Conservation (phyloP, 2,888 invertebrate species). For the Mantis religiosa region DNA sequence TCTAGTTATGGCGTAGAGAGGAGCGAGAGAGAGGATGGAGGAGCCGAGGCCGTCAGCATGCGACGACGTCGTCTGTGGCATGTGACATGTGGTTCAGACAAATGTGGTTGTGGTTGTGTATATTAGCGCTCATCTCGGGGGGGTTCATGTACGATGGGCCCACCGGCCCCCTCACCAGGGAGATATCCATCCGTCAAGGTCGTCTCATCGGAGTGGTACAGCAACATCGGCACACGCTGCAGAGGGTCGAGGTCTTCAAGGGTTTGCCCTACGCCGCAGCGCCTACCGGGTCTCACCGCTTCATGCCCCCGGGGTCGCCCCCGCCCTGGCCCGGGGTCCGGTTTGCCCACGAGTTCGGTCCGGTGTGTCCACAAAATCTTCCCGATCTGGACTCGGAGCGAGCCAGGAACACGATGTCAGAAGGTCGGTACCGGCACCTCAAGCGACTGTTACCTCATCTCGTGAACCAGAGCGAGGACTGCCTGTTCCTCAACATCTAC, state of each 20-base stretch:
- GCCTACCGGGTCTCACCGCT: constrained; percentile 68
- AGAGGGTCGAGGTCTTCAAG: constrained; percentile 67
- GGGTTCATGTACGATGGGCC: neutral
- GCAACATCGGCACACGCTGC: constrained; percentile 59
- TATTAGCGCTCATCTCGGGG: neutral
- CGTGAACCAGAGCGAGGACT: constrained; percentile 63
- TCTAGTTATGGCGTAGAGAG: neutral
- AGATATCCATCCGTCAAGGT: constrained; percentile 64
- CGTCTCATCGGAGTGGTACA: constrained; percentile 60
- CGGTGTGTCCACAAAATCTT: constrained; percentile 83
- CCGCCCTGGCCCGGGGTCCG: constrained; percentile 72
- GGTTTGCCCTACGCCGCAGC: constrained; percentile 78
- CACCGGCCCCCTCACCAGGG: constrained; percentile 48
- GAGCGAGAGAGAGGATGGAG: too few relatives aligned
- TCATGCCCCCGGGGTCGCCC: constrained; percentile 83
- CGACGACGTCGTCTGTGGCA: neutral
- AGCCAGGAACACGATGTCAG: constrained; percentile 48
- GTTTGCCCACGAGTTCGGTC: constrained; percentile 65
- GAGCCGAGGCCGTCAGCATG: neutral
- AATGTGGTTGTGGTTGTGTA: neutral
- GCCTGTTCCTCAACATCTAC: constrained; percentile 88
- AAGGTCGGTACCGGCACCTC: constrained; percentile 67
- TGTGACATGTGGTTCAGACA: neutral
- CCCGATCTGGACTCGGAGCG: constrained; percentile 49
- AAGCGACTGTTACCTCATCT: constrained; percentile 65